A percentile compares a stretch with the other conserved stretches of the same genome.
phyloP scores from a whole-genome alignment of 2,888 invertebrate genomes.

The Endotricha flammealis region DNA sequence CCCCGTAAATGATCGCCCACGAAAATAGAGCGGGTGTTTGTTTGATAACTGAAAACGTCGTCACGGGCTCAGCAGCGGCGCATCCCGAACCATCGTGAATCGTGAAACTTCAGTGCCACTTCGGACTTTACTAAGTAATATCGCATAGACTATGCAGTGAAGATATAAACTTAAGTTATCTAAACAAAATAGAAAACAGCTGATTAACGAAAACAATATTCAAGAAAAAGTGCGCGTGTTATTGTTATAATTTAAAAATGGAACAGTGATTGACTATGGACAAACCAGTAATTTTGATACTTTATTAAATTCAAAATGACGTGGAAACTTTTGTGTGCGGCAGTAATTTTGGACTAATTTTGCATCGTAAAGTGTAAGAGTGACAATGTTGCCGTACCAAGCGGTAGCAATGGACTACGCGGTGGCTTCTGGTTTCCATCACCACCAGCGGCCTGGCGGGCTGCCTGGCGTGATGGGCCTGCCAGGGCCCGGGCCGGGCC shows the following conservation, averaged over 20 bases:
- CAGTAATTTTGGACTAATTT: slow-evolving; percentile 35
- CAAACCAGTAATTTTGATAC: slow-evolving; percentile 21
- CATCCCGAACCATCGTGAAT: slow-evolving; percentile 21
- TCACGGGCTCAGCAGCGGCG: slow-evolving; percentile 29
- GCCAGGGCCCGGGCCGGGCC: slow-evolving; percentile 68
- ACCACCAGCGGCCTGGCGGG: slow-evolving; percentile 73
- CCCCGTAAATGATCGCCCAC: slow-evolving; percentile 63
- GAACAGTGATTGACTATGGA: slow-evolving; percentile 30
- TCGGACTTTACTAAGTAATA: slow-evolving; percentile 4
- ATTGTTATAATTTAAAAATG: slow-evolving; percentile 30
- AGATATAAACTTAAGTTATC: not conserved
- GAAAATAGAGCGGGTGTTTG: slow-evolving; percentile 63
- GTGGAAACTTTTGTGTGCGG: slow-evolving; percentile 39
- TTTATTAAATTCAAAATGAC: slow-evolving; percentile 37
- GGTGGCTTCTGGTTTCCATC: slow-evolving; percentile 76
- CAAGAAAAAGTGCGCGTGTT: slow-evolving; percentile 23
- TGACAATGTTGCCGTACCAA: slow-evolving; percentile 90
- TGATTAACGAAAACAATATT: slow-evolving; percentile 12
- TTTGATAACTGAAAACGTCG: slow-evolving; percentile 64
- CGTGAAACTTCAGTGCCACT: slow-evolving; percentile 24
- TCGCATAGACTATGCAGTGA: not conserved
- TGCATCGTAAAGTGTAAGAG: slow-evolving; percentile 32
- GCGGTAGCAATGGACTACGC: slow-evolving; percentile 93
- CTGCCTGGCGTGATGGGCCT: slow-evolving; percentile 78
- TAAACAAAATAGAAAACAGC: slow-evolving; percentile 5